phyloP scores from a whole-genome alignment of 2,888 invertebrate species.

The Lepas anatifera region DNA sequence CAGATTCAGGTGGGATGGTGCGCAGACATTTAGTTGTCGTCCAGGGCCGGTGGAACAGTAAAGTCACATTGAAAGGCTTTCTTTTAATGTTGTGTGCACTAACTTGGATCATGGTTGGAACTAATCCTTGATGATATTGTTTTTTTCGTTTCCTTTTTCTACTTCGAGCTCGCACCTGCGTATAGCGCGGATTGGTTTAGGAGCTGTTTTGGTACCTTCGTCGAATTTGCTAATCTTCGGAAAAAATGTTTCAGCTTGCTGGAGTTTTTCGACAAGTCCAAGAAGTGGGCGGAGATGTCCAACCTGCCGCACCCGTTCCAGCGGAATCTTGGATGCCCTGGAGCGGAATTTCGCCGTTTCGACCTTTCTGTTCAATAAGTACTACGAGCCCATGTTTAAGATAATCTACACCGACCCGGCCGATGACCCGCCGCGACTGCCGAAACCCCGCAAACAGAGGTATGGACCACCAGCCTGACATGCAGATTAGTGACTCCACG shows the following conservation, averaged over 20 bases:
- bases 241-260: slow-evolving; percentile 66
- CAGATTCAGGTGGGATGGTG: slow-evolving; percentile 57
- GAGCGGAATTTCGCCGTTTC: slow-evolving; percentile 88
- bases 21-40: not conserved
- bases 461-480: no score
- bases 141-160: no score
- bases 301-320: slow-evolving; percentile 70
- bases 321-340: slow-evolving; percentile 64
- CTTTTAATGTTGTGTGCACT: no score
- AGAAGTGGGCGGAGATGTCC: slow-evolving; percentile 91
- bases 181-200: no score
- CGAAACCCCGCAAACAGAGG: slow-evolving; percentile 36
- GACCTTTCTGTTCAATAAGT: slow-evolving; percentile 78
- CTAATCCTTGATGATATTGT: no score
- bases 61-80: no score
- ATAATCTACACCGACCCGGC: slow-evolving; percentile 67
- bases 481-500: no score
- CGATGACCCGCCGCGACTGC: slow-evolving; percentile 35
- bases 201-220: no score
- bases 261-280: slow-evolving; percentile 88
- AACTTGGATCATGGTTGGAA: no score
- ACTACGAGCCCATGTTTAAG: slow-evolving; percentile 69
- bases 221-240: no score
- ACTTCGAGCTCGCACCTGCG: no score
- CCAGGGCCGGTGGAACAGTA: no score